Evolutionary conservation across 2,113 vertebrate genomes (phyloP), one percentile per base, ranked within the genome.

Genomic region (Jaculus jaculus): DNA sequence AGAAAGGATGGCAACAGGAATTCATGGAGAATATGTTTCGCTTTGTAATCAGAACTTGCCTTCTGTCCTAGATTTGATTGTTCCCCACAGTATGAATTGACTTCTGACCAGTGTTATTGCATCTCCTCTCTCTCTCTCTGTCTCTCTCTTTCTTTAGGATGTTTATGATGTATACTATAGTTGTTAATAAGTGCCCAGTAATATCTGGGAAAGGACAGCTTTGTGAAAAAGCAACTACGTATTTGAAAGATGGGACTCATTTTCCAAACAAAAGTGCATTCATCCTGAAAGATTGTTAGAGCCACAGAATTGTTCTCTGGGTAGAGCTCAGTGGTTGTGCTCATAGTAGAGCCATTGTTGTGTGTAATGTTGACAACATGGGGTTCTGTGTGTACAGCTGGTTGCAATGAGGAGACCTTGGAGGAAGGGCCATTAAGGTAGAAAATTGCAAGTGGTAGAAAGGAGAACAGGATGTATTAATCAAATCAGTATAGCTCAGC

Each of bases 41-140:
- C 23, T 84, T 78, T 60, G 4, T 39, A 69, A 81, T 24, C 13
- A 28, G 60, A 88, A 89, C 54, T 81, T 91, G 34, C 42, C 21
- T 71, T 89, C 80, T 58, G 85, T 32, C 34, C 73, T 72, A 82
- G 87, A 82, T 93, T 77, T 6, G 4, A 21, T 74, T 65, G 26
- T 26, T 83, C n/a, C 58, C 37, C 16, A 82, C 2, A 73, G 34
- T 79, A 2, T 39, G 30, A 90, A 28, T n/a, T 69, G 89, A 26
- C n/a, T 77, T 87, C 16, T 63, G 73, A 12, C 28, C 28, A 32
- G 32, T 81, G 39, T 89, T 69, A 34, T 30, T 18, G 5, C 0
- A 51, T 65, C 54, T n/a, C n/a, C n/a, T n/a, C n/a, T n/a, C n/a
- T n/a, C n/a, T n/a, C n/a, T n/a, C n/a, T n/a, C n/a, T n/a, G n/a